Base-by-base conservation (phyloP, 2,113 vertebrate genomes). In the Anthoscopus minutus region DNA sequence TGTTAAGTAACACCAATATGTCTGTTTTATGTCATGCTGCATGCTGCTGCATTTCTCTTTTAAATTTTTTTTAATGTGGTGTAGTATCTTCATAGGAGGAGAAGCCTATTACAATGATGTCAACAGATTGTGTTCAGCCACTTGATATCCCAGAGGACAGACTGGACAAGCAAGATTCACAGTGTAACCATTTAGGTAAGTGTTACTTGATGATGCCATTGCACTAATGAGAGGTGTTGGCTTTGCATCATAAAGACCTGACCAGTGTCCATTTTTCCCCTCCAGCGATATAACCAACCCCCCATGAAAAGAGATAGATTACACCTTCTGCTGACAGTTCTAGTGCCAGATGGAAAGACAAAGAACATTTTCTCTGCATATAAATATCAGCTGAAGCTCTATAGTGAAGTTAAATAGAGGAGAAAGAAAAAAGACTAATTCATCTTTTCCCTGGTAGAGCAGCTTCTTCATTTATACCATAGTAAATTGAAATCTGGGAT, bases 131-230 rank as follows among this genome's bases (percentile, higher is more conserved):
- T 88, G 97, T 98, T 96, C 98, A 98, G 94, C 92, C 98, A 51
- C 96, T 97, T 92, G 98, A 99, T 94, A 97, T 97, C 89, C 96
- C 98, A 51, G 98, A 99, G 72, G 98, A 98, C 96, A 98, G 97
- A 94, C 94, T 97, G 93, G 98, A 98, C 91, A 98, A 97, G 86
- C 94, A 97, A n/a, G 97, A 98, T 58, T 93, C 96, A 79, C 96
- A 53, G 18, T 97, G 98, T 97, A 96, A 97, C 96, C 97, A 92
- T 96, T 95, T 98, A 96, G 98, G 98, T 98, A 97, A 98, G 91
- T 73, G 70, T 62, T 80, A 47, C 71, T 71, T 86, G 70, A 57
- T 96, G 54, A 91, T 85, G 81, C 89, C 80, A 91, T 48, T n/a
- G 73, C 74, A 89, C 76, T 82, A 90, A 94, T 86, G 77, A 77